A percentile compares a stretch with the other conserved stretches of the same genome.
phyloP scores from a whole-genome alignment of 2,888 invertebrate species.

The Drosophila antonietae region DNA sequence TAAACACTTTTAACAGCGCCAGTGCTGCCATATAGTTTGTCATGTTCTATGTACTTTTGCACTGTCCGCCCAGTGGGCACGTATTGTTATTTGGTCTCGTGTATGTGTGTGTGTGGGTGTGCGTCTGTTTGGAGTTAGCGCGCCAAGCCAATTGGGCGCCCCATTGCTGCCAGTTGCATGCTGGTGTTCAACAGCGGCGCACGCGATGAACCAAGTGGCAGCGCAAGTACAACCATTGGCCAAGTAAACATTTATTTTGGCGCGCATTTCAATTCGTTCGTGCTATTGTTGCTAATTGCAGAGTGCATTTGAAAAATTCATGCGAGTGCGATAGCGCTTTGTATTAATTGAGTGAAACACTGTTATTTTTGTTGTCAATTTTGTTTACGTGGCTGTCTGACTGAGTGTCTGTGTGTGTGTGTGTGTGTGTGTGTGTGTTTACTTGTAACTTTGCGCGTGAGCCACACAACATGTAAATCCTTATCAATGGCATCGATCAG shows the following conservation, averaged over 20 bases:
- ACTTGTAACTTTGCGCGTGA: conserved; percentile 8
- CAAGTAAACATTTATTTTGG: conserved; percentile 52
- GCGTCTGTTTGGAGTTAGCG: conserved; percentile 30
- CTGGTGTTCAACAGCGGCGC: conserved; percentile 57
- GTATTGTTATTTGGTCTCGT: background rate
- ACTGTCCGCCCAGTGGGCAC: background rate
- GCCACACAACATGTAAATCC: conserved; percentile 57
- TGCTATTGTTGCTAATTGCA: conserved; percentile 47
- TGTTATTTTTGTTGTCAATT: conserved; percentile 25
- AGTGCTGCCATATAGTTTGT: conserved; percentile 32
- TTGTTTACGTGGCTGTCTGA: conserved; percentile 26
- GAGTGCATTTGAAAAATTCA: conserved; percentile 51
- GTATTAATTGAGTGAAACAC: conserved; percentile 34
- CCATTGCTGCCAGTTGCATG: conserved; percentile 57
- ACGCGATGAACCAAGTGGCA: conserved; percentile 11
- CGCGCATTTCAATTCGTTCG: conserved; percentile 54
- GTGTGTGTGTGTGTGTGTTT: conserved; percentile 15
- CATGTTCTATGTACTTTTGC: background rate
- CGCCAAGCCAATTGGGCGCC: conserved; percentile 53
- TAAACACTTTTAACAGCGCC: conserved; percentile 36
- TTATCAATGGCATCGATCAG: conserved; percentile 59
- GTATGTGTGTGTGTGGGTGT: too few relatives aligned
- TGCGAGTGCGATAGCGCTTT: conserved; percentile 32
- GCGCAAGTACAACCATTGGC: background rate
- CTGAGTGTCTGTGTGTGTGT: background rate